Evolutionary conservation across 2,888 invertebrate species (phyloP), one percentile per base, ranked within the genome.

Genomic region (Euproctis similis): DNA sequence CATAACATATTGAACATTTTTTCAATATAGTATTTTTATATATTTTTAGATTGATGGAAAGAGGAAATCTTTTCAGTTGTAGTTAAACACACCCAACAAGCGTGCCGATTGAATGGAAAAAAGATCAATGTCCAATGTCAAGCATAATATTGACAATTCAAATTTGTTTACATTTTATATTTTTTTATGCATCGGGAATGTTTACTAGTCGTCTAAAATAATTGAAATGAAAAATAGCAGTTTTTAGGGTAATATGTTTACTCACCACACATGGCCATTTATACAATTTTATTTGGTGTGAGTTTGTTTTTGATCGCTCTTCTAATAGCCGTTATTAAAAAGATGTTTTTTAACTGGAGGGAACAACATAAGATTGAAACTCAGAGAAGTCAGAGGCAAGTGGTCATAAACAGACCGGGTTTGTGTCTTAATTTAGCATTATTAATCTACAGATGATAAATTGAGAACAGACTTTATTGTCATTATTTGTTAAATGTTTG

Each of bases 231-330:
- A n/a, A n/a, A n/a, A n/a, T n/a, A n/a, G n/a, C n/a, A n/a, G n/a
- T n/a, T n/a, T n/a, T n/a, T 14, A 12, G n/a, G 12, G 2, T 12
- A 4, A 12, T 24, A 24, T n/a, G n/a, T n/a, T 24, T 24, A 9
- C 12, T 18, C 2, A 24, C 14, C 20, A 24, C 45, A 49, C 61
- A 80, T 84, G 82, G 82, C 81, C 11, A 44, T 84, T 10, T 84
- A 81, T 43, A 78, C 78, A 13, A 80, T 84, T 54, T 52, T 84
- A 30, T 76, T 82, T 35, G 78, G 80, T 19, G 44, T 84, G 50
- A 78, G 82, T 44, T 66, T 84, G 56, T 82, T 82, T 49, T 55
- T 82, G 64, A 82, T 84, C 53, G 77, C 75, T 3, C 40, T 82
- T 41, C 78, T 82, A 1, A 59, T 81, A 31, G 70, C 80, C 3